phyloP scores from a whole-genome alignment of 2,113 vertebrate genomes.

The Muscicapa adusta region DNA sequence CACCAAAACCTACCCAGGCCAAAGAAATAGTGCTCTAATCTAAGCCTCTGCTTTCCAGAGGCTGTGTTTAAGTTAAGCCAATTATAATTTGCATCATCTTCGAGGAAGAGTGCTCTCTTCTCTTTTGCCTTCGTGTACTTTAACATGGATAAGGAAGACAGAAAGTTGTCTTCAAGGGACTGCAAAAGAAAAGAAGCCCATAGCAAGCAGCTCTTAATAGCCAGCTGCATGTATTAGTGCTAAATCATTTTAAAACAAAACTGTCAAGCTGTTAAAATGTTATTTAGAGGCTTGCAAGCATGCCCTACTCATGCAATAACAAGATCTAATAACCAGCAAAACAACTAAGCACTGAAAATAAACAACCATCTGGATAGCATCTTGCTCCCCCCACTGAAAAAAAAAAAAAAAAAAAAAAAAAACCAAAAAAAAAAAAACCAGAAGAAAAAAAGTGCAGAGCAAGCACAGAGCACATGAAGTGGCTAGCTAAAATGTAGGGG shows the following conservation, averaged over 20 bases:
- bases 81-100: background rate
- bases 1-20: background rate
- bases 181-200: background rate
- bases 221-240: background rate
- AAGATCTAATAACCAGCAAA: background rate
- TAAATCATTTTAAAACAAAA: background rate
- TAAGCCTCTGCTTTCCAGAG: background rate
- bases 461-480: background rate
- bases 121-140: background rate
- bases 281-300: constrained; percentile 15
- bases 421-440: background rate
- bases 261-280: background rate
- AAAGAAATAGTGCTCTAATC: background rate
- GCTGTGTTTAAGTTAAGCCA: background rate
- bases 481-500: background rate
- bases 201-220: background rate
- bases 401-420: too few species aligned
- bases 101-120: background rate
- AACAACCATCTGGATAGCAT: background rate
- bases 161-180: background rate
- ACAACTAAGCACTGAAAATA: background rate
- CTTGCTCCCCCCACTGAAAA: background rate
- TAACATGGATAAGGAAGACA: background rate
- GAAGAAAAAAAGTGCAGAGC: background rate
- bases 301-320: background rate